Conservation (phyloP, 2,797 vertebrate genomes). For the Anguilla megastoma region DNA sequence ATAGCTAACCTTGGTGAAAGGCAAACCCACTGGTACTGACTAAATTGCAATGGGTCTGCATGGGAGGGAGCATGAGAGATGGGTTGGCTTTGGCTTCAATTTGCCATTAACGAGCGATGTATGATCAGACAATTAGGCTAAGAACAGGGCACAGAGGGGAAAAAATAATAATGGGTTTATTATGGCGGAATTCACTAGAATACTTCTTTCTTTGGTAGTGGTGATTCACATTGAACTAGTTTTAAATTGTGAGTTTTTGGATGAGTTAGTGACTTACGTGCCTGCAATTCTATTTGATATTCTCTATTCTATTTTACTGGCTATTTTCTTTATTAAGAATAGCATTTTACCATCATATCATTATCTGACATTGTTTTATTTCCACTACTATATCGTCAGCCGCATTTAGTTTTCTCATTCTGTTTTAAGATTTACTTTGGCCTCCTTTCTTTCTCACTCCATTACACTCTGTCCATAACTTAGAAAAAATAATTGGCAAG, state of each 20-base stretch:
- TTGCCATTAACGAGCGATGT: conserved; percentile 28
- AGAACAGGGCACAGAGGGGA: conserved; percentile 26
- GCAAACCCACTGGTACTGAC: conserved; percentile 41
- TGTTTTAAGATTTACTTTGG: neutral
- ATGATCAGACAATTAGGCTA: conserved; percentile 44
- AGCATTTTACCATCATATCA: neutral
- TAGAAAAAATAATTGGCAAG: neutral
- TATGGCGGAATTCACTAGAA: conserved; percentile 33
- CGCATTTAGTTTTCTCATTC: neutral
- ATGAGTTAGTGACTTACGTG: neutral
- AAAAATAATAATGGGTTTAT: conserved; percentile 27
- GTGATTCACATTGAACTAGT: conserved; percentile 31
- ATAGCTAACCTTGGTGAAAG: conserved; percentile 57
- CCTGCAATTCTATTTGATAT: neutral
- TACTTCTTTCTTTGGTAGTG: conserved; percentile 33
- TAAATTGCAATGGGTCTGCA: conserved; percentile 44
- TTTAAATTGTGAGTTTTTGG: conserved; percentile 12
- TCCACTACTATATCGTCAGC: neutral
- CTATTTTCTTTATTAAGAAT: neutral
- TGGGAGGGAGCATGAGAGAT: neutral
- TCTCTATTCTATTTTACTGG: neutral
- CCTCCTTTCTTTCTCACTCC: neutral
- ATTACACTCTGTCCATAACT: neutral
- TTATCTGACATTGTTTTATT: neutral
- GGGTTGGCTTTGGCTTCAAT: conserved; percentile 6